Base-by-base conservation (phyloP, 2,113 vertebrate genomes). In the Arothron firmamentum region DNA sequence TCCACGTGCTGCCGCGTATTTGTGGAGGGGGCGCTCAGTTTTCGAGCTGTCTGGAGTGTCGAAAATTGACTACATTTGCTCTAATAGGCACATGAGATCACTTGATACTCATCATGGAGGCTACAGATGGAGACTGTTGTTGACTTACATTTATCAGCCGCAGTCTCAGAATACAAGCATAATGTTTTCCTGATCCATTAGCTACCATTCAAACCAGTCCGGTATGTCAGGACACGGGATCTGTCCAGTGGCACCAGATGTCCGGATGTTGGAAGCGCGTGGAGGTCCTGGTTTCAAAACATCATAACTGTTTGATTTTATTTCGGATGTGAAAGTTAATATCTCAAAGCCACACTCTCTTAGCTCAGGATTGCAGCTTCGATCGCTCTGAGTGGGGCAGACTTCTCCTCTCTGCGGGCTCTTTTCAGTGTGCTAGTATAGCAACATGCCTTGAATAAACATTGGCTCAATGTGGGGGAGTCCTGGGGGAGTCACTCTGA, bases 381-480 rank as follows among this genome's bases (percentile, higher is more conserved):
- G 74, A 76, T 76, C 69, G 77, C 34, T 49, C 67, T 78, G 63
- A 82, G 76, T 68, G 72, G 38, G 84, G 8, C 62, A 82, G 82
- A 81, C 77, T 60, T 78, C 25, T 48, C 72, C 77, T 53, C 60
- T 84, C 79, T 67, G 57, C 41, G 55, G 62, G 57, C 63, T 82
- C 75, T 77, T 71, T 82, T 72, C 70, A 79, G 50, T 47, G 9
- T 19, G 11, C 38, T 65, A 54, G 65, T 80, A 72, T 63, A 75
- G 84, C 82, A 77, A 75, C 79, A 78, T 83, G 83, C 74, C 71
- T 75, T 78, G 70, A 73, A 72, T 85, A 84, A 87, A 88, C 79
- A 86, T 57, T 10, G 59, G 59, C 76, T 79, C 63, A 43, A 52
- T 68, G 74, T 18, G 65, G 71, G 67, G 80, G 72, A 63, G 74